These are phyloP conservation scores for Microcaecilia unicolor DNA, from an alignment of 2,797 vertebrate genomes.

Conservation along the genomic window DNA sequence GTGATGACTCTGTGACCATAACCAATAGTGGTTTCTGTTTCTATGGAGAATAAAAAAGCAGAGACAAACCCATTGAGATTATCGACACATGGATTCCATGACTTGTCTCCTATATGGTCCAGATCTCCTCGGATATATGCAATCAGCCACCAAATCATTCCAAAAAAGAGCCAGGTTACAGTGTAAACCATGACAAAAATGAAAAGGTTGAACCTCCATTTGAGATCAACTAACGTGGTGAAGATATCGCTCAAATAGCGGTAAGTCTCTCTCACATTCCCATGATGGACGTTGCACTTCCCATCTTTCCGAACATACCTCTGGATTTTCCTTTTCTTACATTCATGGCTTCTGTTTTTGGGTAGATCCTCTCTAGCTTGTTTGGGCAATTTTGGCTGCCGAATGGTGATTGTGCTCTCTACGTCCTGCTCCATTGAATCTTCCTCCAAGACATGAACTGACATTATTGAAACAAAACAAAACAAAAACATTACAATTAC, in stretches of 20 bases:
- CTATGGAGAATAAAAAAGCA: constrained; percentile 96
- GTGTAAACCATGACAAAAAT: constrained; percentile 98
- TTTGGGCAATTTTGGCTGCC: constrained; percentile 80
- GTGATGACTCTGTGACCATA: constrained; percentile 97
- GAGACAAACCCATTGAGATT: constrained; percentile 95
- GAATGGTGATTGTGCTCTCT: constrained; percentile 82
- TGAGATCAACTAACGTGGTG: constrained; percentile 94
- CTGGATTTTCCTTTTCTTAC: constrained; percentile 74
- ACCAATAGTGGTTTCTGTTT: constrained; percentile 96
- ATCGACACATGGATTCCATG: constrained; percentile 93
- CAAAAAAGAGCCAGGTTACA: constrained; percentile 95
- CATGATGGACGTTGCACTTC: constrained; percentile 96
- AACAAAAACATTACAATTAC: constrained; percentile 20
- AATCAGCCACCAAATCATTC: constrained; percentile 97
- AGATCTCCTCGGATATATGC: constrained; percentile 90
- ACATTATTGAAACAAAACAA: constrained; percentile 34
- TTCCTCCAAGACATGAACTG: constrained; percentile 69
- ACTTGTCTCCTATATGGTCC: constrained; percentile 81
- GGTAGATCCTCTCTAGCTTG: constrained; percentile 77
- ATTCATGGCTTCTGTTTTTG: constrained; percentile 67
- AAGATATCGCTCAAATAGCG: constrained; percentile 95
- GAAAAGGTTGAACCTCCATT: constrained; percentile 95
- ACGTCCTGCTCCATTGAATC: constrained; percentile 96
- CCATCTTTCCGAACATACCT: constrained; percentile 94
- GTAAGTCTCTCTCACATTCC: constrained; percentile 91